Evolutionary conservation across 2,888 invertebrate species (phyloP).

Genomic region (Gryllus longicercus): DNA sequence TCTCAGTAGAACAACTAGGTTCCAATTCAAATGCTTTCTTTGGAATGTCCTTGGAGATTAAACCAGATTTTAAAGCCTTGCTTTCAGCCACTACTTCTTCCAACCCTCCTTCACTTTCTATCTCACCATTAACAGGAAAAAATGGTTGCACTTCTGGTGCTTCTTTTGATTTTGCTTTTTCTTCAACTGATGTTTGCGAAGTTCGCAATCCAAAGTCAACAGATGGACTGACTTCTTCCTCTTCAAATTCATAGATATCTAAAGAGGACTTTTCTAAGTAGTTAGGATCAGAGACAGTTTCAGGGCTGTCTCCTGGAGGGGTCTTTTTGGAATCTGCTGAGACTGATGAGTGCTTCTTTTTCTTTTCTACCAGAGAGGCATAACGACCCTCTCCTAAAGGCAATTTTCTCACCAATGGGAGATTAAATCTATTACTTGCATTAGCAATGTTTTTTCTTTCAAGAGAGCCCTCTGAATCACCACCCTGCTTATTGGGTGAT

Average conservation of each 20-base stretch:
- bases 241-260: slow-evolving; percentile 34
- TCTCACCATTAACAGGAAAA: not conserved
- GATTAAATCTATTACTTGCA: slow-evolving; percentile 19
- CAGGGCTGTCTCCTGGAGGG: not conserved
- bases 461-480: not conserved
- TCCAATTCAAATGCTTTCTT: too few relatives aligned
- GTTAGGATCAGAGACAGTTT: not conserved
- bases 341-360: slow-evolving; percentile 4
- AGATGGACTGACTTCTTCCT: slow-evolving; percentile 27
- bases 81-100: too few relatives aligned
- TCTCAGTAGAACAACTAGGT: too few relatives aligned
- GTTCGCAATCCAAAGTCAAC: slow-evolving; percentile 22
- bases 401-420: slow-evolving; percentile 26
- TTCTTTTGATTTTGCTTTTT: not conserved
- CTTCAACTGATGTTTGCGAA: too few relatives aligned
- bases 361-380: slow-evolving; percentile 29
- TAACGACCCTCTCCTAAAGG: slow-evolving; percentile 24
- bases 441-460: not conserved
- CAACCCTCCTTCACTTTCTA: too few relatives aligned
- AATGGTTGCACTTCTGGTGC: not conserved
- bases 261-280: slow-evolving; percentile 1
- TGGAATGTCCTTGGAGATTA: too few relatives aligned
- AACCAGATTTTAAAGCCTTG: too few relatives aligned
- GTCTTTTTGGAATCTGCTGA: not conserved
- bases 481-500: not conserved